A percentile compares a stretch with the other conserved stretches of the same genome.
phyloP scores from a whole-genome alignment of 2,888 invertebrate species.

The Hypomecis punctinalis region DNA sequence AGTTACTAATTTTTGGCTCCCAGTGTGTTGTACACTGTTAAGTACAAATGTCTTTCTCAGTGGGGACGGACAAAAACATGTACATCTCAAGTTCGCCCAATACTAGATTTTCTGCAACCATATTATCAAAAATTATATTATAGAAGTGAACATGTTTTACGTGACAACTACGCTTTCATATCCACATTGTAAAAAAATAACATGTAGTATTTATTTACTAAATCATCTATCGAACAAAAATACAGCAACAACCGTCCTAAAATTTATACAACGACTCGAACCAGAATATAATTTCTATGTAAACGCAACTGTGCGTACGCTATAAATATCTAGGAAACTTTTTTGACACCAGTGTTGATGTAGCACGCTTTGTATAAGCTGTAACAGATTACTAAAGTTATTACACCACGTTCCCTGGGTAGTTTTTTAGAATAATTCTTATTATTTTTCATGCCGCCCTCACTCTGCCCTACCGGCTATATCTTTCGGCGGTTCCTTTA shows the following conservation, averaged over 20 bases:
- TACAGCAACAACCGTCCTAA: not conserved
- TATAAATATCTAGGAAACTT: constrained; percentile 1
- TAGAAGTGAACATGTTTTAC: too few relatives aligned
- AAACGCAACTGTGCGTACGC: not conserved
- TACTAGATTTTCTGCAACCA: too few relatives aligned
- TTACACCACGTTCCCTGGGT: constrained; percentile 24
- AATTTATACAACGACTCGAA: not conserved
- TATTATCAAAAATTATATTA: too few relatives aligned
- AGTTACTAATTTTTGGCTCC: too few relatives aligned
- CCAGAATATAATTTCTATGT: not conserved
- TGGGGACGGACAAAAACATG: too few relatives aligned
- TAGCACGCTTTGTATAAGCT: constrained; percentile 12
- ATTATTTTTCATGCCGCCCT: constrained; percentile 16
- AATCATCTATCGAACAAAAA: too few relatives aligned
- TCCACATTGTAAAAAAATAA: too few relatives aligned
- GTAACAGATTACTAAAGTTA: constrained; percentile 20
- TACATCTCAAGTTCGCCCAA: too few relatives aligned
- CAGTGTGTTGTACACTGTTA: too few relatives aligned
- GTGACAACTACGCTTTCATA: too few relatives aligned
- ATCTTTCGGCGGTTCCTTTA: constrained; percentile 16
- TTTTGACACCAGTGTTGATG: constrained; percentile 13
- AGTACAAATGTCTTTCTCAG: too few relatives aligned
- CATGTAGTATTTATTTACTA: too few relatives aligned
- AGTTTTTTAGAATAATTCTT: constrained; percentile 25
- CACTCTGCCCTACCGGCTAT: constrained; percentile 17